A percentile compares a stretch with the other conserved stretches of the same genome.
Evolutionary conservation across 92 coral and sea anemone genomes (phyloP).

Genomic region (Parazoanthus atlanticus): DNA sequence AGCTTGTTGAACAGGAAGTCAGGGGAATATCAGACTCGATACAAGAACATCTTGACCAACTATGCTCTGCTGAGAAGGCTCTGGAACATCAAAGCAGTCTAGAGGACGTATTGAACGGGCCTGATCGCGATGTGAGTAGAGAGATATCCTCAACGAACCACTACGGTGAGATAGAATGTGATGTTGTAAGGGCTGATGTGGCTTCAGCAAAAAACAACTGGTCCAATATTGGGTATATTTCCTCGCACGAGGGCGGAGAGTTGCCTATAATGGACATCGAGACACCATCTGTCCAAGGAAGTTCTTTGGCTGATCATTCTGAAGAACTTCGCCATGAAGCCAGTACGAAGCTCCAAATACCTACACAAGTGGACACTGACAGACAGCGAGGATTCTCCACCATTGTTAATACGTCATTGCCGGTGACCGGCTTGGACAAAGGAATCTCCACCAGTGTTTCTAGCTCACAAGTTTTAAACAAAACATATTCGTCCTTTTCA

Average conservation of each 20-base stretch:
- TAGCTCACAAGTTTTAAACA: constrained; percentile 1
- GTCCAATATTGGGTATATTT: constrained; percentile 9
- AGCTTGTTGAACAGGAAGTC: constrained; percentile 3
- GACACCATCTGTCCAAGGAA: not conserved
- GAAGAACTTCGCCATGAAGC: not conserved
- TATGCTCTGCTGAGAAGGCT: not conserved
- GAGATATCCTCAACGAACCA: not conserved
- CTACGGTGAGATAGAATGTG: not conserved
- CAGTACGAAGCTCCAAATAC: not conserved
- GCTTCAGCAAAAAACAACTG: not conserved
- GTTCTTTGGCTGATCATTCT: not conserved
- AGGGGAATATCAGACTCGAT: not conserved
- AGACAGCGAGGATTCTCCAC: not conserved
- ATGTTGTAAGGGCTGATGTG: not conserved
- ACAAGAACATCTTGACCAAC: not conserved
- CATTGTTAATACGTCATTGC: not conserved
- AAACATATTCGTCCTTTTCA: not conserved
- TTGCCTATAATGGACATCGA: not conserved
- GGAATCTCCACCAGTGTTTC: constrained; percentile 4
- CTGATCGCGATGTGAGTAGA: not conserved
- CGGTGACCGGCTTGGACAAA: not conserved
- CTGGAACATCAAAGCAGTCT: not conserved
- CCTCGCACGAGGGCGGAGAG: not conserved
- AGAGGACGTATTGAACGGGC: not conserved
- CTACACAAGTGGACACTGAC: not conserved